phyloP scores from a whole-genome alignment of 23 tunicate species.

The Trididemnum miniatum region DNA sequence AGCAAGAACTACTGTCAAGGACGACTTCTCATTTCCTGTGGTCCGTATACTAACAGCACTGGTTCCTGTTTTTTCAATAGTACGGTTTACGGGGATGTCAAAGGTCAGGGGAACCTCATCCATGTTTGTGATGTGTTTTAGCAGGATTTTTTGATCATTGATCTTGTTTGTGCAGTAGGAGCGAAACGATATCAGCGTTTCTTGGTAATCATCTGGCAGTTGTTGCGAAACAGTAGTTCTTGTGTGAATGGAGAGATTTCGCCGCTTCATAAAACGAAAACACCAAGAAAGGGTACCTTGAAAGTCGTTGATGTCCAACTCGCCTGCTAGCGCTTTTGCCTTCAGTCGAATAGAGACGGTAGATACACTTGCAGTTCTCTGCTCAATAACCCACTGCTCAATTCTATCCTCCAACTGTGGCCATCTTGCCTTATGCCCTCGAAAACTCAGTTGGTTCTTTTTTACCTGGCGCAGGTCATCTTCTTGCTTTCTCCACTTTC shows the following conservation, averaged over 20 bases:
- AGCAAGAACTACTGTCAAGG: slow-evolving; percentile 56
- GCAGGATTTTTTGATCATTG: slow-evolving; percentile 45
- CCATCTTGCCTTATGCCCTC: slow-evolving; percentile 69
- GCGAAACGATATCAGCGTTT: slow-evolving; percentile 48
- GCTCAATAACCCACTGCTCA: slow-evolving; percentile 57
- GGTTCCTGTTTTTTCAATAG: slow-evolving; percentile 51
- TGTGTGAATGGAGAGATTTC: slow-evolving; percentile 53
- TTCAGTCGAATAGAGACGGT: slow-evolving; percentile 51
- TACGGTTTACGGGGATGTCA: slow-evolving; percentile 59
- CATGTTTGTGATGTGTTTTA: slow-evolving; percentile 59
- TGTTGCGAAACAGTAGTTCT: slow-evolving; percentile 58
- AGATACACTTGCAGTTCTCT: slow-evolving; percentile 50
- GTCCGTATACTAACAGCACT: slow-evolving; percentile 55
- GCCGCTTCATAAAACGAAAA: slow-evolving; percentile 64
- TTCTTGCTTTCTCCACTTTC: slow-evolving; percentile 58
- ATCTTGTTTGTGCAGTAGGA: slow-evolving; percentile 49
- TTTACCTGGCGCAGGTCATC: slow-evolving; percentile 46
- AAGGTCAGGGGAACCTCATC: slow-evolving; percentile 68
- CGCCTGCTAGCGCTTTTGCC: slow-evolving; percentile 52
- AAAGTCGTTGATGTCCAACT: slow-evolving; percentile 46
- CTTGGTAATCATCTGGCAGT: slow-evolving; percentile 54
- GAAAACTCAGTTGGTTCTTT: slow-evolving; percentile 42
- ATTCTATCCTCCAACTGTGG: slow-evolving; percentile 53
- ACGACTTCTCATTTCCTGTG: slow-evolving; percentile 58
- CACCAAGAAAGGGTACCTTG: slow-evolving; percentile 62